phyloP scores from a whole-genome alignment of 30 jellyfish, hydroid and myxozoan species.

The Hydractinia echinata region DNA sequence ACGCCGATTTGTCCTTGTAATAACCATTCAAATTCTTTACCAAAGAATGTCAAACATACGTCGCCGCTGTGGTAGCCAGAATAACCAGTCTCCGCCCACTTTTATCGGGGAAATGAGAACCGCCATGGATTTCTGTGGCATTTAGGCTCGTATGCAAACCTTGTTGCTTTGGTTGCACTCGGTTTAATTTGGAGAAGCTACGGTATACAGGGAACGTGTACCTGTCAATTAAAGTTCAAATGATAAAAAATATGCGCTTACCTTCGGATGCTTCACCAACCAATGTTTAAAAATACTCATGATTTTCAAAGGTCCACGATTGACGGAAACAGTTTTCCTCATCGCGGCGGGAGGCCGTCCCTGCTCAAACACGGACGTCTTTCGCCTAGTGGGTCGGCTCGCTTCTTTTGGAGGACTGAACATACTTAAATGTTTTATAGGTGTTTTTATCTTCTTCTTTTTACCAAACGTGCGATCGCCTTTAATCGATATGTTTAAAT shows the following conservation, averaged over 20 bases:
- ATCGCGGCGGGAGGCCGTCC: conserved; percentile 10
- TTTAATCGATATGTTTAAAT: background rate
- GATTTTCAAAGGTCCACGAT: conserved; percentile 85
- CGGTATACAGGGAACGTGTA: too few relatives aligned
- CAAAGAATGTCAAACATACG: too few relatives aligned
- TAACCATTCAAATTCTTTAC: too few relatives aligned
- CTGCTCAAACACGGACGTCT: conserved; percentile 15
- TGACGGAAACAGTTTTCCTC: conserved; percentile 40
- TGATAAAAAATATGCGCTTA: background rate
- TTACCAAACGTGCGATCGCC: conserved; percentile 4
- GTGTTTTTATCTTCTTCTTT: background rate
- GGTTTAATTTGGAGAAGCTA: too few relatives aligned
- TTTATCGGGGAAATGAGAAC: too few relatives aligned
- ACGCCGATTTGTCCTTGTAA: too few relatives aligned
- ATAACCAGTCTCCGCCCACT: too few relatives aligned
- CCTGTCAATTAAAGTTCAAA: too few relatives aligned
- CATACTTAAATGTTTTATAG: background rate
- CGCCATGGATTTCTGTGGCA: too few relatives aligned
- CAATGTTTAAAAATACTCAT: conserved; percentile 86
- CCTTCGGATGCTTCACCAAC: conserved; percentile 88
- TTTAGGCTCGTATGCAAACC: too few relatives aligned
- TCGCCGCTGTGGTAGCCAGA: too few relatives aligned
- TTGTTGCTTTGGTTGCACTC: too few relatives aligned
- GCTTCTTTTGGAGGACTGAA: background rate
- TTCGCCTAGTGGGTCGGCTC: conserved; percentile 13